phyloP scores from a whole-genome alignment of 2,888 invertebrate genomes.

The Drosophila trichaetosa region DNA sequence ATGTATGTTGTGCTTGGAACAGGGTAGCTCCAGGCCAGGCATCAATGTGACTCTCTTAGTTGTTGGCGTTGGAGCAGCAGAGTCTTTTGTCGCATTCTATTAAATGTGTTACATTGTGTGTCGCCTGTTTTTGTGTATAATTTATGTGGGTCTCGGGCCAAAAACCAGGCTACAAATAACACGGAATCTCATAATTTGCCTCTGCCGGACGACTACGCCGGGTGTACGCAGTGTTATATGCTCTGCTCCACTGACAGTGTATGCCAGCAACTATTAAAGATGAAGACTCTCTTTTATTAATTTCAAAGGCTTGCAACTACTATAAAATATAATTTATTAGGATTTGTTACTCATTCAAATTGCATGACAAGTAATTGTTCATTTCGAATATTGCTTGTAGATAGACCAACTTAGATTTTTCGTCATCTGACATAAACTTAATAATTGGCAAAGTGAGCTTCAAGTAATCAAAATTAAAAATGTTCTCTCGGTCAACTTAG shows the following conservation, averaged over 20 bases:
- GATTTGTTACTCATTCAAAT: background rate
- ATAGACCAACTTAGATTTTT: background rate
- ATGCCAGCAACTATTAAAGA: constrained; percentile 9
- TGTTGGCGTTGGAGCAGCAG: constrained; percentile 33
- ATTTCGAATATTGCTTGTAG: background rate
- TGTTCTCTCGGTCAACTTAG: background rate
- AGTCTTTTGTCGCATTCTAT: constrained; percentile 11
- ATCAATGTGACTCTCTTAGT: background rate
- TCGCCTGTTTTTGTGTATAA: constrained; percentile 27
- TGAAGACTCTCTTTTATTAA: background rate
- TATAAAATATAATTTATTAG: background rate
- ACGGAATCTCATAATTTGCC: constrained; percentile 52
- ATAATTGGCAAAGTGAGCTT: background rate
- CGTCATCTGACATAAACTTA: background rate
- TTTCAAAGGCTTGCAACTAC: background rate
- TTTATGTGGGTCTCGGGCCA: constrained; percentile 56
- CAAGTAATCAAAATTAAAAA: background rate
- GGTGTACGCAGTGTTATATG: constrained; percentile 3
- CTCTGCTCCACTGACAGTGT: constrained; percentile 8
- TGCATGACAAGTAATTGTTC: background rate
- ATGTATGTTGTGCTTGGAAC: background rate
- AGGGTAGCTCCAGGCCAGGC: background rate
- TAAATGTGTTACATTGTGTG: constrained; percentile 14
- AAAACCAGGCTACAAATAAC: constrained; percentile 54
- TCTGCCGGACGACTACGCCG: constrained; percentile 17